Percentiles rank a stretch among this genome's conserved stretches.
These are phyloP conservation scores for Muricea muricata DNA, from an alignment of 92 coral and sea anemone species.

Conservation along the genomic window DNA sequence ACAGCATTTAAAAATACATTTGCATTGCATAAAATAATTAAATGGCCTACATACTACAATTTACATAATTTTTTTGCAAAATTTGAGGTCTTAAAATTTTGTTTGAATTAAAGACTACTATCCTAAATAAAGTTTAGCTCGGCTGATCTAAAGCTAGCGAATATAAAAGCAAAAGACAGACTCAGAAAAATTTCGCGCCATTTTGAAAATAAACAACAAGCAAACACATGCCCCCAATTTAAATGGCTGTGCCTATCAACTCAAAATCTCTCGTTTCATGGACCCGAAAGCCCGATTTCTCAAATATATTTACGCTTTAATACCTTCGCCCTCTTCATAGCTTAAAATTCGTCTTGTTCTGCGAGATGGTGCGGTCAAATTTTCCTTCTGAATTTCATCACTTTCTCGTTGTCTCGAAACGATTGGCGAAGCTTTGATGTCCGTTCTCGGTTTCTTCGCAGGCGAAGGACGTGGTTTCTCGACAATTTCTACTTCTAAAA, in stretches of 20 bases:
- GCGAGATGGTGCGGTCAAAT: background rate
- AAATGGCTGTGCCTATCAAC: too few relatives aligned
- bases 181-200: background rate
- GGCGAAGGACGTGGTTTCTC: background rate
- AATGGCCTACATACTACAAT: background rate
- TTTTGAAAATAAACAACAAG: background rate
- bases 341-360: background rate
- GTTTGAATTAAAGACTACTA: too few relatives aligned
- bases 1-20: too few relatives aligned
- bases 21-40: background rate
- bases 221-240: background rate
- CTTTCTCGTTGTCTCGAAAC: background rate
- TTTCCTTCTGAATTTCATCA: background rate
- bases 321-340: slow-evolving; percentile 19
- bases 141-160: too few relatives aligned
- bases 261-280: too few relatives aligned
- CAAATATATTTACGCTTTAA: background rate
- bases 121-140: background rate
- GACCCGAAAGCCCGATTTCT: too few relatives aligned
- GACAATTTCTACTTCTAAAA: background rate
- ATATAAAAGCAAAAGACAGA: too few relatives aligned
- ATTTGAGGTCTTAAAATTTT: too few relatives aligned
- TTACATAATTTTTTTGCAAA: background rate
- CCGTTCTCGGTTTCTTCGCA: slow-evolving; percentile 1
- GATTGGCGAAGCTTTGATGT: background rate